Evolutionary conservation across 2,113 vertebrate species (phyloP).

Genomic region (Alosa alosa): DNA sequence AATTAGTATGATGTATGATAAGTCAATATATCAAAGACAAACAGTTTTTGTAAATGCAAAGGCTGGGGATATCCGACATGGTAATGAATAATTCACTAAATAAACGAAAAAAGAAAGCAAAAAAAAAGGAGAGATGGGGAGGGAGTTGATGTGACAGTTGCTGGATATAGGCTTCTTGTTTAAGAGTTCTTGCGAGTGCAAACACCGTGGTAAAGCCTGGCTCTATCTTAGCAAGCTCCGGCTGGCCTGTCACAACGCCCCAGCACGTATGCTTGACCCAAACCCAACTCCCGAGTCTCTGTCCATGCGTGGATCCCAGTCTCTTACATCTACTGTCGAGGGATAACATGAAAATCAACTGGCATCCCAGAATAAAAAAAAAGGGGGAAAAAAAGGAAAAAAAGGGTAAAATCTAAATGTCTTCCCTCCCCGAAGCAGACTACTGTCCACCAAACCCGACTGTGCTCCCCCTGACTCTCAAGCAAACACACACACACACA

Average conservation of each 20-base stretch:
- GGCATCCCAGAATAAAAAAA: constrained; percentile 50
- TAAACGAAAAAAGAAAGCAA: constrained; percentile 28
- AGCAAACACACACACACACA: constrained; percentile 42
- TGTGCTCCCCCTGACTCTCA: constrained; percentile 61
- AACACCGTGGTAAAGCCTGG: constrained; percentile 49
- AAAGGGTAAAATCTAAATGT: constrained; percentile 56
- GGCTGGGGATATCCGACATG: constrained; percentile 50
- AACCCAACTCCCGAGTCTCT: background rate
- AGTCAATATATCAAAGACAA: constrained; percentile 68
- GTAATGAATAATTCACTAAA: constrained; percentile 43
- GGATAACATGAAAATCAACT: constrained; percentile 59
- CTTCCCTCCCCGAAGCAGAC: constrained; percentile 56
- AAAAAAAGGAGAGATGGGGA: constrained; percentile 20
- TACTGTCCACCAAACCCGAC: constrained; percentile 52
- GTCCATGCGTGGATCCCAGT: background rate
- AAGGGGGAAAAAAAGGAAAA: constrained; percentile 56
- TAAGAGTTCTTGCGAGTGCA: constrained; percentile 28
- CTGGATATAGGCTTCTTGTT: constrained; percentile 60
- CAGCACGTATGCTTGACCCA: background rate
- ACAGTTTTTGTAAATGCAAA: constrained; percentile 60
- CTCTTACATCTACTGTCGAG: constrained; percentile 42
- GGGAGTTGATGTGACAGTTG: constrained; percentile 45
- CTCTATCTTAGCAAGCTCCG: constrained; percentile 44
- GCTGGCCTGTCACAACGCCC: background rate
- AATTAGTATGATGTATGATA: constrained; percentile 56